phyloP scores from a whole-genome alignment of 2,797 vertebrate genomes.

The Diceros bicornis region DNA sequence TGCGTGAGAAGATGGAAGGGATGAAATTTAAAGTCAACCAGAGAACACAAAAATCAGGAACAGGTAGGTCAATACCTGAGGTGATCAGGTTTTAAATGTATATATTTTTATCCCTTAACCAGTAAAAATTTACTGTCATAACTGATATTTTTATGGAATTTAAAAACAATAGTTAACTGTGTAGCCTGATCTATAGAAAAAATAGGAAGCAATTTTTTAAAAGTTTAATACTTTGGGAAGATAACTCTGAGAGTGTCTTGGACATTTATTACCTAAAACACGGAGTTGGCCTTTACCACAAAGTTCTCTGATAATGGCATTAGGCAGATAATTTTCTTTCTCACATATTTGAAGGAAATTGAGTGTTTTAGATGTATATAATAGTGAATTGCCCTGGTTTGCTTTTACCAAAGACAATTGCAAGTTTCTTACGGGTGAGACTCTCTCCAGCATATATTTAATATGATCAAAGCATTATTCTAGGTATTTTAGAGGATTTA shows the following conservation, averaged over 20 bases:
- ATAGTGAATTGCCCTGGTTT: constrained; percentile 11
- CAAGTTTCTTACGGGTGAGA: neutral
- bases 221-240: neutral
- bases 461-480: constrained; percentile 2
- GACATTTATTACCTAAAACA: neutral
- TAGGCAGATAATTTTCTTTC: neutral
- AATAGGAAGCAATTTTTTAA: neutral
- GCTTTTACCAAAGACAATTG: constrained; percentile 25
- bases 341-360: constrained; percentile 9
- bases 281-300: neutral
- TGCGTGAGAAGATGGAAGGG: neutral
- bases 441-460: constrained; percentile 13
- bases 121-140: constrained; percentile 32
- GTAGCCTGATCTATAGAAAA: neutral
- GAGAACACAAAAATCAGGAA: constrained; percentile 39
- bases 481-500: neutral
- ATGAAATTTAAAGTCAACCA: neutral
- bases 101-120: neutral
- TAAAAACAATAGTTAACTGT: neutral
- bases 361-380: constrained; percentile 11
- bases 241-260: neutral
- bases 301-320: neutral
- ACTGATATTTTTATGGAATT: neutral
- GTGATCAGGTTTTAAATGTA: neutral
- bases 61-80: constrained; percentile 62